These are phyloP conservation scores for Drosophila mimetica DNA, from an alignment of 2,888 invertebrate genomes.

Conservation along the genomic window DNA sequence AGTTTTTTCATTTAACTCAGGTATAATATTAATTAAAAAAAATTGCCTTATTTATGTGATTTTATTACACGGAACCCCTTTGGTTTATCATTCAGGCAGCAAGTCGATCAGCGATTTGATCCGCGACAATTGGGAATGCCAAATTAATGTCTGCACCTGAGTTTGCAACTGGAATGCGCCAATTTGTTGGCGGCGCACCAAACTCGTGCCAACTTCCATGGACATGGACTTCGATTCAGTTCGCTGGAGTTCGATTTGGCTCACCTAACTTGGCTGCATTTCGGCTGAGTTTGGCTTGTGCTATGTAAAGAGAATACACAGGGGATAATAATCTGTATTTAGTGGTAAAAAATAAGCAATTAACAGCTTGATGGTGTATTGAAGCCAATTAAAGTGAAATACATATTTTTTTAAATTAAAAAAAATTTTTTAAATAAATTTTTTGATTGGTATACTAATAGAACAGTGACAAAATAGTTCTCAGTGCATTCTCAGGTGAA, in stretches of 20 bases:
- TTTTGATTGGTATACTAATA: neutral
- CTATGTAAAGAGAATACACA: neutral
- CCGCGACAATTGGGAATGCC: constrained; percentile 46
- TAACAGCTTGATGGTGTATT: too few relatives aligned
- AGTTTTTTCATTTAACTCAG: too few relatives aligned
- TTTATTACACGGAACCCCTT: neutral
- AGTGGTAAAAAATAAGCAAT: too few relatives aligned
- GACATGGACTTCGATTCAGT: constrained; percentile 5
- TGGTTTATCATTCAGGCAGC: neutral
- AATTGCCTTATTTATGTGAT: neutral
- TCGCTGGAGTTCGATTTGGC: constrained; percentile 5
- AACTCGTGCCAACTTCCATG: constrained; percentile 31
- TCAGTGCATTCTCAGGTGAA: constrained; percentile 6
- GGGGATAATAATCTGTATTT: neutral
- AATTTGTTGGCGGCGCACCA: constrained; percentile 20
- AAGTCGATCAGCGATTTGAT: constrained; percentile 30
- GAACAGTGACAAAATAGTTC: neutral
- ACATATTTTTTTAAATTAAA: too few relatives aligned
- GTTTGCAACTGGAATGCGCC: constrained; percentile 33
- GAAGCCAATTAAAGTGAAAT: too few relatives aligned
- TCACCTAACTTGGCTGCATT: constrained; percentile 4
- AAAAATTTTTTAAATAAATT: too few relatives aligned
- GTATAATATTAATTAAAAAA: too few relatives aligned
- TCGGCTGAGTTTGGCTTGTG: neutral
- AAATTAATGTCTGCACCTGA: constrained; percentile 56